These are phyloP conservation scores for Stenodema calcarata DNA, from an alignment of 2,888 invertebrate species.

Conservation along the genomic window DNA sequence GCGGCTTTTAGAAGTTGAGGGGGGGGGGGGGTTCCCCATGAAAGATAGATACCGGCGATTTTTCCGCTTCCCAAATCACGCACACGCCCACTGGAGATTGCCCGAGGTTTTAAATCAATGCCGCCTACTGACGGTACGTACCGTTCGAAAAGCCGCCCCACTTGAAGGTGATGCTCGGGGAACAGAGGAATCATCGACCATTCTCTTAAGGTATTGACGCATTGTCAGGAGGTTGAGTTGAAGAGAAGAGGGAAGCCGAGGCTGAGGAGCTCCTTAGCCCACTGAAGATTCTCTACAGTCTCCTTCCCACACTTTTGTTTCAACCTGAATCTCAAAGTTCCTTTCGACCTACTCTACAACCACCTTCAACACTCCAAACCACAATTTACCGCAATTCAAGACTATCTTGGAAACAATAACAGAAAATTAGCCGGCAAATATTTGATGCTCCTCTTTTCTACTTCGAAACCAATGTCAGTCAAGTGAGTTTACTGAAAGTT, in stretches of 20 bases:
- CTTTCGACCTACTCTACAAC: too few relatives aligned
- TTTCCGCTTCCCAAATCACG: background rate
- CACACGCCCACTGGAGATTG: background rate
- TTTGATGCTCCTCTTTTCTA: too few relatives aligned
- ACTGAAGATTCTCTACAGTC: too few relatives aligned
- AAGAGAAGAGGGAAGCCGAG: too few relatives aligned
- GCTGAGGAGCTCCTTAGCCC: background rate
- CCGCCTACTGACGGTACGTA: background rate
- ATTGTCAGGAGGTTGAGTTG: constrained; percentile 33
- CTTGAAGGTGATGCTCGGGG: background rate
- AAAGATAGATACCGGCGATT: constrained; percentile 24
- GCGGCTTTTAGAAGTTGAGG: background rate
- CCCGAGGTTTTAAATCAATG: background rate
- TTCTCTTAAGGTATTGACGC: constrained; percentile 15
- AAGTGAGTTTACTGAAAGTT: too few relatives aligned
- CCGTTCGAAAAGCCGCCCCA: background rate
- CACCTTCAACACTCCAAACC: too few relatives aligned
- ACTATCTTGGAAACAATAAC: too few relatives aligned
- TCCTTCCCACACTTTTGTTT: background rate
- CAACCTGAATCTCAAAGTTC: background rate
- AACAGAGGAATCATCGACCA: constrained; percentile 20
- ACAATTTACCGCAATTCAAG: too few relatives aligned
- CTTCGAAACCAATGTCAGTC: too few relatives aligned
- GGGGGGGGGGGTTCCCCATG: background rate
- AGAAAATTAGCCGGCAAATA: too few relatives aligned